A percentile compares a stretch with the other conserved stretches of the same genome.
Evolutionary conservation across 2,797 vertebrate genomes (phyloP).

Genomic region (Prionace glauca): DNA sequence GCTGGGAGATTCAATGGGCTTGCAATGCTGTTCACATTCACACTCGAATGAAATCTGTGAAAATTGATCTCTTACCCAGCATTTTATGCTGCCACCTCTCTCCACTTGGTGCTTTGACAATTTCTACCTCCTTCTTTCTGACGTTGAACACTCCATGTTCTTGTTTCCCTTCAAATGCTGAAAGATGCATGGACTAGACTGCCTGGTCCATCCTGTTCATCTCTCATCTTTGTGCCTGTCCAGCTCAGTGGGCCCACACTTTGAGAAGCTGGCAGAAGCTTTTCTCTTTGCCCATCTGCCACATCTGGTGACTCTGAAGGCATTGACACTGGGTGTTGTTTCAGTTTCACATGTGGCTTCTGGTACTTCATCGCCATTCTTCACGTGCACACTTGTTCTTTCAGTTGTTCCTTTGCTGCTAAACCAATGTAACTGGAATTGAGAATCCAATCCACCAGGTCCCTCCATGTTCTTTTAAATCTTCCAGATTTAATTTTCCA

Average conservation of each 20-base stretch:
- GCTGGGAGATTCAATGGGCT: neutral
- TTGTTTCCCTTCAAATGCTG: too few relatives aligned
- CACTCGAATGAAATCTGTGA: neutral
- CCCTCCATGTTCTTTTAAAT: neutral
- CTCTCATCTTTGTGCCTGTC: neutral
- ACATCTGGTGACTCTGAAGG: neutral
- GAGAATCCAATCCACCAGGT: neutral
- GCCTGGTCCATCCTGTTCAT: neutral
- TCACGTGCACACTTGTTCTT: neutral
- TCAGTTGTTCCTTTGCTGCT: neutral
- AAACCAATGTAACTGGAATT: neutral
- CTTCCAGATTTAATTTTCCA: neutral
- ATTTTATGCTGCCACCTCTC: neutral
- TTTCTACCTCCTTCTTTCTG: too few relatives aligned
- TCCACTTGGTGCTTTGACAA: too few relatives aligned
- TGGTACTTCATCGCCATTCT: neutral
- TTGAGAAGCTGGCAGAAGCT: neutral
- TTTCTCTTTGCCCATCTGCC: neutral
- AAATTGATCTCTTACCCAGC: neutral
- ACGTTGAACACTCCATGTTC: too few relatives aligned
- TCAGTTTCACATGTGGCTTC: neutral
- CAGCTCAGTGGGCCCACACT: neutral
- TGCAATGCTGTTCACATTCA: neutral
- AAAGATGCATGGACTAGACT: neutral
- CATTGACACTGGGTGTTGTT: neutral